Percentiles rank a stretch among this genome's conserved stretches.
phyloP scores from a whole-genome alignment of 1,140 invertebrate species.

The Hydropsyche tenuis region DNA sequence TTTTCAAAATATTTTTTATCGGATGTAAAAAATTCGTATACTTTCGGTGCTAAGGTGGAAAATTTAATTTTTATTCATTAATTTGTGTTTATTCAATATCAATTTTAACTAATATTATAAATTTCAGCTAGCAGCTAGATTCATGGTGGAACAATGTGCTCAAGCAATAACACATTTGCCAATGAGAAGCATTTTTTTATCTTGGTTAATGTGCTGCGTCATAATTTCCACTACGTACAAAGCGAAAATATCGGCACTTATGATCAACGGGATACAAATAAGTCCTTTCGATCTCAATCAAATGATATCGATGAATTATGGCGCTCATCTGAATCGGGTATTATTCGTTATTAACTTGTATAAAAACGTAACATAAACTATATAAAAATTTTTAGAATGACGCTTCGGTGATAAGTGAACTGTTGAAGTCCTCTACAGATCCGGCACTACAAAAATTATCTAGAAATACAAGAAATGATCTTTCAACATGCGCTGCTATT shows the following conservation, averaged over 20 bases:
- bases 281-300: neutral
- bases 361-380: neutral
- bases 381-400: conserved; percentile 42
- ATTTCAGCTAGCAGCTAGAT: conserved; percentile 21
- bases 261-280: conserved; percentile 21
- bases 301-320: conserved; percentile 17
- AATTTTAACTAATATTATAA: neutral
- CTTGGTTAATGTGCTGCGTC: conserved; percentile 43
- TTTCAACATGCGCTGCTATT: conserved; percentile 34
- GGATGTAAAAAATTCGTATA: neutral
- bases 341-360: neutral
- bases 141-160: conserved; percentile 39
- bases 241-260: conserved; percentile 40
- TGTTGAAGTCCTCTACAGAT: conserved; percentile 31
- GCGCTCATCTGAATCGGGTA: conserved; percentile 32
- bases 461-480: conserved; percentile 30
- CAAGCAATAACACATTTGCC: conserved; percentile 7
- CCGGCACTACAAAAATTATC: conserved; percentile 17
- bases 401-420: conserved; percentile 13
- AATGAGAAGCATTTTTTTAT: conserved; percentile 22
- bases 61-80: neutral
- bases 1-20: neutral
- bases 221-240: conserved; percentile 45
- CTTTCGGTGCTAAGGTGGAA: neutral
- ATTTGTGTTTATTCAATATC: conserved; percentile 2